phyloP scores from a whole-genome alignment of 2,888 invertebrate genomes.

The Cybosia mesomella region DNA sequence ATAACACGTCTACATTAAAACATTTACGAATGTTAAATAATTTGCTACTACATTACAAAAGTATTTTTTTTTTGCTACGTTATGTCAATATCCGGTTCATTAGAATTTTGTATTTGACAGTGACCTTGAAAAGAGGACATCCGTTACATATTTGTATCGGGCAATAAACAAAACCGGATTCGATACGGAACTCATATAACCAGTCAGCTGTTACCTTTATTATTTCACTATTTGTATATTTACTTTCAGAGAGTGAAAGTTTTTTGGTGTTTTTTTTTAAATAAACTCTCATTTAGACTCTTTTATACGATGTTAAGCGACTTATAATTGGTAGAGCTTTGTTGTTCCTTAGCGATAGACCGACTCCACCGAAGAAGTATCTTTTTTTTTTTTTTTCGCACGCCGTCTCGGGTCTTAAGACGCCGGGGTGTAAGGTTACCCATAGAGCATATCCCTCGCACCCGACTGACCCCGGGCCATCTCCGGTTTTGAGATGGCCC shows the following conservation, averaged over 20 bases:
- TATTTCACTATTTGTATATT: not conserved
- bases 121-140: slow-evolving; percentile 51
- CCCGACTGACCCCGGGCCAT: too few species aligned
- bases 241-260: slow-evolving; percentile 9
- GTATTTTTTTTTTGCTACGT: slow-evolving; percentile 18
- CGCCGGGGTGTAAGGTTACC: too few species aligned
- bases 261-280: not conserved
- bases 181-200: slow-evolving; percentile 14
- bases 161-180: slow-evolving; percentile 33
- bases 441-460: too few species aligned
- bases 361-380: not conserved
- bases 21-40: slow-evolving; percentile 4
- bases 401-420: too few species aligned
- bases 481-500: too few species aligned
- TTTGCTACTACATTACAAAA: not conserved
- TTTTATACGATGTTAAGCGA: slow-evolving; percentile 1
- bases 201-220: slow-evolving; percentile 9
- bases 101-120: slow-evolving; percentile 44
- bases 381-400: too few species aligned
- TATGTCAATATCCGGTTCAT: slow-evolving; percentile 37
- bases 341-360: not conserved
- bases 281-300: not conserved
- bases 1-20: not conserved
- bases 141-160: slow-evolving; percentile 41
- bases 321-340: not conserved